Evolutionary conservation across 2,888 invertebrate genomes (phyloP).

Genomic region (Neuroscelio doddi): DNA sequence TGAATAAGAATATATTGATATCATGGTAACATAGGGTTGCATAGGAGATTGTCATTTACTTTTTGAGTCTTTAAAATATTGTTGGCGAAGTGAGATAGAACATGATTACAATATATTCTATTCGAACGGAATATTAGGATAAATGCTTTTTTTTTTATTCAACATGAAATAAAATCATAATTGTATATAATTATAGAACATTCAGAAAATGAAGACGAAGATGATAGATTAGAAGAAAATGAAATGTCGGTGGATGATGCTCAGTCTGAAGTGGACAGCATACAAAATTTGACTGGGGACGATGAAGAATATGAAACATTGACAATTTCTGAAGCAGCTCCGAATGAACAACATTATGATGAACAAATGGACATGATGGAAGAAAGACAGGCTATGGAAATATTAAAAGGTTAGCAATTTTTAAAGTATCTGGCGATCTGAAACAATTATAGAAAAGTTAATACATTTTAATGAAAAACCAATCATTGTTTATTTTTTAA

Average conservation of each 20-base stretch:
- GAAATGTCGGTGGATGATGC: conserved; percentile 68
- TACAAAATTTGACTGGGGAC: conserved; percentile 72
- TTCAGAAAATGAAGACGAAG: conserved; percentile 11
- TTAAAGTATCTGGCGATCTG: no score
- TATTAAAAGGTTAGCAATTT: conserved; percentile 75
- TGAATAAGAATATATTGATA: no score
- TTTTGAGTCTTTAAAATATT: no score
- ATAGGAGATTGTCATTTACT: no score
- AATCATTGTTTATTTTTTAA: no score
- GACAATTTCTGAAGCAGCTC: conserved; percentile 66
- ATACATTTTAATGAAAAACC: no score
- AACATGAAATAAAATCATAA: neutral
- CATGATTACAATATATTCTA: no score
- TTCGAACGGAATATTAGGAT: no score
- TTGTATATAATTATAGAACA: neutral
- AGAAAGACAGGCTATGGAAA: conserved; percentile 84
- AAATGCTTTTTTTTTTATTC: no score
- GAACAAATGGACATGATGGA: conserved; percentile 81
- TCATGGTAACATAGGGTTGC: no score
- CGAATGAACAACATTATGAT: conserved; percentile 70
- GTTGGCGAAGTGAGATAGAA: no score
- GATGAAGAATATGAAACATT: conserved; percentile 80
- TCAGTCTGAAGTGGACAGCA: conserved; percentile 58
- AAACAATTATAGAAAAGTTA: no score
- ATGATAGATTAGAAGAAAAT: conserved; percentile 70